These are phyloP conservation scores for Desmophyllum pertusum DNA, from an alignment of 92 coral and sea anemone species.

Conservation along the genomic window DNA sequence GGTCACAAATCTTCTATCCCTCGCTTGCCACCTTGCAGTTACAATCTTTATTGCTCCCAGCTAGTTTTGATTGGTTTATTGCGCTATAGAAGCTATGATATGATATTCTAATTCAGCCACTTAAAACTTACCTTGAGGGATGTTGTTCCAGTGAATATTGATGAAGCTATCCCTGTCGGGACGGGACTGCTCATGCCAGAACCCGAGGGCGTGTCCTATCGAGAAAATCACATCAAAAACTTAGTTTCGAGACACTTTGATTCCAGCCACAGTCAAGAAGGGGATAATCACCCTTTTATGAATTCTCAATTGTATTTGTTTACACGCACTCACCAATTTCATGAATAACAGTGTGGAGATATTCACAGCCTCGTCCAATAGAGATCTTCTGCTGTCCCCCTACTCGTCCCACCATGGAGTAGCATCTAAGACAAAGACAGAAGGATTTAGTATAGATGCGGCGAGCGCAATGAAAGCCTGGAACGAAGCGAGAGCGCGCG, in stretches of 20 bases:
- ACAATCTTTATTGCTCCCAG: background rate
- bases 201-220: slow-evolving; percentile 46
- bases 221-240: background rate
- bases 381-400: slow-evolving; percentile 70
- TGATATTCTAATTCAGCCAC: too few species aligned
- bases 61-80: background rate
- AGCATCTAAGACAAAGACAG: slow-evolving; percentile 50
- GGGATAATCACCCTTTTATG: background rate
- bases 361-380: slow-evolving; percentile 59
- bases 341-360: slow-evolving; percentile 50
- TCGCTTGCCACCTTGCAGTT: background rate
- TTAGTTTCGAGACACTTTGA: background rate
- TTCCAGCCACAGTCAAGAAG: too few species aligned
- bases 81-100: too few species aligned
- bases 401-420: slow-evolving; percentile 66
- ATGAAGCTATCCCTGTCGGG: slow-evolving; percentile 42
- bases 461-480: too few species aligned
- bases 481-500: too few species aligned
- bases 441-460: background rate
- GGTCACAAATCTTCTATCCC: background rate
- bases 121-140: slow-evolving; percentile 23
- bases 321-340: slow-evolving; percentile 60
- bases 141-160: slow-evolving; percentile 40
- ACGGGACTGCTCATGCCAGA: slow-evolving; percentile 52
- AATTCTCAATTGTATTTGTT: background rate